phyloP scores from a whole-genome alignment of 92 coral and sea anemone genomes.

The Anthopleura xanthogrammica region DNA sequence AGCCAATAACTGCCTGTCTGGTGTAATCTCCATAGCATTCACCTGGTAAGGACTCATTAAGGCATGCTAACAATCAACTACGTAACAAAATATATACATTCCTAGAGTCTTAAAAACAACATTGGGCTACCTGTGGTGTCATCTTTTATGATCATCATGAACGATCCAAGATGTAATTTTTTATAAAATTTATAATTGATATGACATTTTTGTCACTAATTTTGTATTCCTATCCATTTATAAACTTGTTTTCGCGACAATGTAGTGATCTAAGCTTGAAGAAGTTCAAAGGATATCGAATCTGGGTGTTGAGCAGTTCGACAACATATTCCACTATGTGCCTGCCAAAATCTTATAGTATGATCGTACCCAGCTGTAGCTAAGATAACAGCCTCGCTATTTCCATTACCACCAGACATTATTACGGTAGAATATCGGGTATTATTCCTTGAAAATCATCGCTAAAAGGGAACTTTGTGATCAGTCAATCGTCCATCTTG shows the following conservation, averaged over 20 bases:
- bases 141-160: too few relatives aligned
- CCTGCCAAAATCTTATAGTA: constrained; percentile 96
- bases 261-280: background rate
- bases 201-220: background rate
- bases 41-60: constrained; percentile 81
- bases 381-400: constrained; percentile 78
- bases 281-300: constrained; percentile 79
- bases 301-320: constrained; percentile 95
- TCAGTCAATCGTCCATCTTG: background rate
- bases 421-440: background rate
- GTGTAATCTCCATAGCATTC: constrained; percentile 94
- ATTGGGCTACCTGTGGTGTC: constrained; percentile 3
- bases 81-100: background rate
- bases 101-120: background rate
- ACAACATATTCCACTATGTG: constrained; percentile 96
- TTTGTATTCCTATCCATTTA: background rate
- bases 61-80: constrained; percentile 12
- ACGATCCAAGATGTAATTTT: too few relatives aligned
- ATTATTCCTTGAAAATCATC: background rate
- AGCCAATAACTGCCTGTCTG: constrained; percentile 87
- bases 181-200: too few relatives aligned
- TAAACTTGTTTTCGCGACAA: too few relatives aligned
- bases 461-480: background rate
- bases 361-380: constrained; percentile 99
- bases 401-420: constrained; percentile 66